phyloP scores from a whole-genome alignment of 2,113 vertebrate genomes.

The Calyptommatus sinebrachiatus region DNA sequence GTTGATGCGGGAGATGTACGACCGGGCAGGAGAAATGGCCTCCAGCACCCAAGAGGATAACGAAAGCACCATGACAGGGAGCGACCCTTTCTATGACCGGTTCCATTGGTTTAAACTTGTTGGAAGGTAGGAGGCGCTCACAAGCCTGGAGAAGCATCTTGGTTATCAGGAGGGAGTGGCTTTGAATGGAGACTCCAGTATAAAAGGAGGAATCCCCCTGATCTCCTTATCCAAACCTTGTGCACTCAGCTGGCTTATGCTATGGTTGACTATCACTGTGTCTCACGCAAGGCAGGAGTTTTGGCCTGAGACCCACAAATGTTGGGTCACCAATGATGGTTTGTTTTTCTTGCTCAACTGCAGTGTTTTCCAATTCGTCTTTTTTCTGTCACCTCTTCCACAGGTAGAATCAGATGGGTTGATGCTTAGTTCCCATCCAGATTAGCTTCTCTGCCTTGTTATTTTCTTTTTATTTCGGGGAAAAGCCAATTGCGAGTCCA shows the following conservation, averaged over 20 bases:
- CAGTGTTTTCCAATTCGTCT: no score
- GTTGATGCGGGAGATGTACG: slow-evolving; percentile 97
- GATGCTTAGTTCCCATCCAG: no score
- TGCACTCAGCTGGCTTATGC: not conserved
- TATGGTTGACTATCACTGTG: not conserved
- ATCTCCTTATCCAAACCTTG: no score
- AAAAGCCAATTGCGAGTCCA: no score
- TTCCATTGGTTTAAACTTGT: slow-evolving; percentile 99
- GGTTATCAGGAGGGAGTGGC: not conserved
- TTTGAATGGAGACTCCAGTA: fast-evolving
- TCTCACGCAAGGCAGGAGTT: not conserved
- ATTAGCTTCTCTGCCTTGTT: no score
- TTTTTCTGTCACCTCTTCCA: no score
- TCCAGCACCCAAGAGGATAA: slow-evolving; percentile 81
- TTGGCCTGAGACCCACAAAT: no score
- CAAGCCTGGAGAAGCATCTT: not conserved
- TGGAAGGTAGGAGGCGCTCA: slow-evolving; percentile 81
- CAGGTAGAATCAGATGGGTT: no score
- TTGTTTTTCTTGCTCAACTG: no score
- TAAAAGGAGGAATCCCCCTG: not conserved
- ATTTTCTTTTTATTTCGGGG: no score
- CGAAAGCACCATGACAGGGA: slow-evolving; percentile 85
- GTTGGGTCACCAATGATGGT: no score
- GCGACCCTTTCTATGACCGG: slow-evolving; percentile 95
- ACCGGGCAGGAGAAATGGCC: slow-evolving; percentile 92